Base-by-base conservation (phyloP, 2,113 vertebrate genomes). In the Cairina moschata region DNA sequence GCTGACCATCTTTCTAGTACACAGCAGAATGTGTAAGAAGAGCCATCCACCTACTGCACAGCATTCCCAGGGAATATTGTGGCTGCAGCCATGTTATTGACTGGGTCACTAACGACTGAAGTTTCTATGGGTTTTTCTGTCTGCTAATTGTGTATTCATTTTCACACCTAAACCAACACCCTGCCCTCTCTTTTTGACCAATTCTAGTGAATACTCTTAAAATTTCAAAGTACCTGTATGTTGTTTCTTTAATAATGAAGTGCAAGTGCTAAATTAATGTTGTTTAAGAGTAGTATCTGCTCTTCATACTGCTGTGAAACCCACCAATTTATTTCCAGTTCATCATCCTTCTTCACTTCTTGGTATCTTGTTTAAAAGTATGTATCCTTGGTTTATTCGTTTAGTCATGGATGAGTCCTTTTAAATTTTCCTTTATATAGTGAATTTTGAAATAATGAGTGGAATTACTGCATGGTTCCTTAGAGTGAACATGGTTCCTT, bases 1-100 rank as follows among this genome's bases (percentile, higher is more conserved):
- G 28, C n/a, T 44, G 78, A 7, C 4, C 31, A 4, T 55, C 0
- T 0, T 22, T 32, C 7, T 36, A 17, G 36, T 0, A 2, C 20
- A 5, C 68, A 36, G 26, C 32, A 34, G 59, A 31, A 18, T 7
- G 0, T 11, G 7, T 3, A 6, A 46, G 36, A n/a, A 23, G 58
- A 86, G 59, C 40, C 38, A 7, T 9, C 54, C 26, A 2, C 38
- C 54, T 73, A 46, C 73, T 59, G 23, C 42, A 17, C n/a, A 23
- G 26, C 26, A 8, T 54, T 83, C 36, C 63, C n/a, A 22, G n/a
- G 29, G 28, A 32, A 8, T 50, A 8, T 42, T 21, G 44, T 55
- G 40, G 42, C 82, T 88, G 42, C 67, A 60, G 42, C 25, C 48
- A 40, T 13, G 16, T 66, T 78, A 17, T 34, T 22, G 28, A 9